Base-by-base conservation (phyloP, 2,797 vertebrate genomes). In the Todus mexicanus region DNA sequence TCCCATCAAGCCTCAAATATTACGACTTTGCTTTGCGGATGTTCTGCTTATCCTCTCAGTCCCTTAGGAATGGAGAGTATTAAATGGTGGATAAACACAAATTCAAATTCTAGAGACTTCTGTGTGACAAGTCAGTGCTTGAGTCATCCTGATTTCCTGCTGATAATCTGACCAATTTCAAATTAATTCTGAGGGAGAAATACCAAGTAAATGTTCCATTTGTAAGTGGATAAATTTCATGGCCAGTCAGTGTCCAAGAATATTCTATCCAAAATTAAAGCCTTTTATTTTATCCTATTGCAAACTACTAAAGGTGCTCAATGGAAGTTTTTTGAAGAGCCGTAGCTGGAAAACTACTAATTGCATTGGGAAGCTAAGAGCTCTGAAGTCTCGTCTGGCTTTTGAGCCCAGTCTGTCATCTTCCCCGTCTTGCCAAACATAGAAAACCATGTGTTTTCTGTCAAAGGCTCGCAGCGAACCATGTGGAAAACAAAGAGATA, bases 401-500 rank as follows among this genome's bases (percentile, higher is more conserved):
- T 79, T 76, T 73, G 72, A 86, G 11, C 12, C 21, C 11, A 14
- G 31, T n/a, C 71, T 78, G 7, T 72, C 50, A 57, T 85, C 77
- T 91, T 86, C 93, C 68, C 60, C 53, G 15, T 84, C 72, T 84
- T 87, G 61, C 84, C 79, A 87, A 84, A 87, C 78, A 73, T 20
- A 92, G 73, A 90, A 82, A 81, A 89, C 61, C 93, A 78, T 86
- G 78, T 87, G 92, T 87, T 95, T 93, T 94, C 79, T 91, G 69
- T 77, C 89, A 63, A 87, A 91, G 61, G 75, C 66, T 79, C 75
- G 61, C 60, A 88, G 78, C 70, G 93, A 94, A 95, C 89, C 59
- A 94, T 78, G 94, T 96, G 95, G 95, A 96, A 95, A 90, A 93
- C 85, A 94, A 91, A 84, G 86, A 93, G 70, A 83, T 96, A 95